Evolutionary conservation across 2,113 vertebrate species (phyloP).

Genomic region (Tragelaphus strepsiceros): DNA sequence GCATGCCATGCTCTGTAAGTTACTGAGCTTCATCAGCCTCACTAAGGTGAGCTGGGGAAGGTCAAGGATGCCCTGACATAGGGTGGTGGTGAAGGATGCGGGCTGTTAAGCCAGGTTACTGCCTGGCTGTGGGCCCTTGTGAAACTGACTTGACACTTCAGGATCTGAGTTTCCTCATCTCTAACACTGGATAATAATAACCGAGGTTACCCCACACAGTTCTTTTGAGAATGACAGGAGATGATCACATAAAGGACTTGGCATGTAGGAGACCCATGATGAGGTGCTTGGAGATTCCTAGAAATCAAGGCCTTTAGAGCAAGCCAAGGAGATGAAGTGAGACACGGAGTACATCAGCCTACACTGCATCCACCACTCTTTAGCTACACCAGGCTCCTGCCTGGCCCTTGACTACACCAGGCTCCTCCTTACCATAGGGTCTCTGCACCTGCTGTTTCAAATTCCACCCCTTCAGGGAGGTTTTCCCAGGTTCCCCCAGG

Average conservation of each 20-base stretch:
- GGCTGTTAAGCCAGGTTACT: not conserved
- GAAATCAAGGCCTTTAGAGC: not conserved
- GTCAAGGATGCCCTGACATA: not conserved
- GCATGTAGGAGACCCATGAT: not conserved
- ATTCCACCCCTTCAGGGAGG: not conserved
- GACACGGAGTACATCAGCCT: not conserved
- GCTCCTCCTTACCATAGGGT: not conserved
- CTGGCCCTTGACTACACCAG: not conserved
- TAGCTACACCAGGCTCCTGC: not conserved
- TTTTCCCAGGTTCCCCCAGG: not conserved
- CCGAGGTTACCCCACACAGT: not conserved
- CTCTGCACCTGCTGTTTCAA: conserved; percentile 3
- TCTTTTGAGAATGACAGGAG: not conserved
- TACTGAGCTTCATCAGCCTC: not conserved
- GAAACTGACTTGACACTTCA: not conserved
- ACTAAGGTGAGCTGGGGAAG: not conserved
- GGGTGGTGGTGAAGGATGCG: not conserved
- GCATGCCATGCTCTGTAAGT: not conserved
- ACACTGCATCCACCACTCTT: not conserved
- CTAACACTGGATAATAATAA: not conserved
- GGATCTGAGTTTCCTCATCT: not conserved
- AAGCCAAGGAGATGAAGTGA: not conserved
- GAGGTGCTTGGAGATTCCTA: not conserved
- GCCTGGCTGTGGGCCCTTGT: not conserved
- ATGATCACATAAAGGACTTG: not conserved